Percentiles rank a stretch among this genome's conserved stretches.
Conservation (phyloP, 1,140 invertebrate species). For the Trissolcus basalis region DNA sequence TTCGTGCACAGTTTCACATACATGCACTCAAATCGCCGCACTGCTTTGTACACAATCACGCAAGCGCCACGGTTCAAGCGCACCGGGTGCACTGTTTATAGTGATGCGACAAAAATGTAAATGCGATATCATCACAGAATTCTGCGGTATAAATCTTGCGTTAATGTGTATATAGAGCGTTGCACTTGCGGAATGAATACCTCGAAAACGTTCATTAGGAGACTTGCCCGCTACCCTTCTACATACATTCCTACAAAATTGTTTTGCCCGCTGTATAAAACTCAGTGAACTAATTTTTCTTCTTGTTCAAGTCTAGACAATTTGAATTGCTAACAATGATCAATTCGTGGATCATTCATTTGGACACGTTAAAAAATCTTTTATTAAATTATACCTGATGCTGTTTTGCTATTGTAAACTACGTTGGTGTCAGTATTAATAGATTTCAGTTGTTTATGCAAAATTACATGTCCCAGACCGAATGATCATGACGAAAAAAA, state of each 20-base stretch:
- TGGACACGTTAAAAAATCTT: no score
- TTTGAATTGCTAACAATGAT: no score
- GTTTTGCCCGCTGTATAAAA: no score
- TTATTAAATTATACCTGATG: no score
- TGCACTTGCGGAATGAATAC: slow-evolving; percentile 62
- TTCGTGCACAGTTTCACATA: slow-evolving; percentile 12
- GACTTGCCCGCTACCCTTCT: slow-evolving; percentile 3
- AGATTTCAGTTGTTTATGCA: no score
- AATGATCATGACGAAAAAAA: not conserved
- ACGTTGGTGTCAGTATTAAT: no score
- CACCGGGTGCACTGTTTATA: slow-evolving; percentile 67
- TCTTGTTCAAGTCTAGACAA: no score
- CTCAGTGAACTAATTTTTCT: no score
- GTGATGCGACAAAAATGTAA: slow-evolving; percentile 76
- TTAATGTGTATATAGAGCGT: slow-evolving; percentile 71
- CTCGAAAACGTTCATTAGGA: slow-evolving; percentile 70
- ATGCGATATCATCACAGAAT: slow-evolving; percentile 74
- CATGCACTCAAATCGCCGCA: slow-evolving; percentile 4
- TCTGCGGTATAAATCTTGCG: slow-evolving; percentile 73
- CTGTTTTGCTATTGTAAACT: no score
- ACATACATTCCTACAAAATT: no score
- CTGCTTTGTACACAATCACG: not conserved
- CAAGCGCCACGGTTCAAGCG: slow-evolving; percentile 26
- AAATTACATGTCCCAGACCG: no score
- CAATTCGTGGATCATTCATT: no score